Conservation (phyloP, 2,113 vertebrate genomes). For the Equus przewalskii region DNA sequence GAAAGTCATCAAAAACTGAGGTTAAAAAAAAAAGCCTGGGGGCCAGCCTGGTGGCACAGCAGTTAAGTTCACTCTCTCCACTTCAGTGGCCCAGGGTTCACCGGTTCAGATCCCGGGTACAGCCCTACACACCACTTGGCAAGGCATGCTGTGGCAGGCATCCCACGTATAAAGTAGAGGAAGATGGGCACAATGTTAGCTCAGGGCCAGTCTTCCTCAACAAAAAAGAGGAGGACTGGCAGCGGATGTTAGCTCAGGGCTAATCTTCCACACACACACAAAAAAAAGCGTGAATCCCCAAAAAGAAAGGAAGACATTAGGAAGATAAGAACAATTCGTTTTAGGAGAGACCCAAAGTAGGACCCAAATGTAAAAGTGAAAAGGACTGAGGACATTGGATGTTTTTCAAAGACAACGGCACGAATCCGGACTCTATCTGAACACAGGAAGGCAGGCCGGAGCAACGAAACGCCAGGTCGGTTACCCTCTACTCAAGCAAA, state of each 20-base stretch:
- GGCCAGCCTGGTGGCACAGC: too few species aligned
- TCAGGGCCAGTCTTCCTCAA: too few species aligned
- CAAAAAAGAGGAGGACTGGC: too few species aligned
- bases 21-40: neutral
- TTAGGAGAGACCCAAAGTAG: neutral
- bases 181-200: too few species aligned
- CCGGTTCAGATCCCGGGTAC: too few species aligned
- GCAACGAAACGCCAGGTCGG: neutral
- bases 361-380: neutral
- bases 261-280: too few species aligned
- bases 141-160: too few species aligned
- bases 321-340: neutral
- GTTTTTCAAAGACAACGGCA: neutral
- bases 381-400: neutral
- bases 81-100: too few species aligned
- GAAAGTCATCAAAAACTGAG: neutral
- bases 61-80: too few species aligned
- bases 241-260: too few species aligned
- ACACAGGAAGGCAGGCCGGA: neutral
- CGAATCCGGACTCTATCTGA: neutral
- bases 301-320: neutral
- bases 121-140: too few species aligned
- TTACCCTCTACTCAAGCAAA: neutral
- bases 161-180: too few species aligned
- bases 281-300: neutral